These are phyloP conservation scores for Syngnathoides biaculeatus DNA, from an alignment of 2,113 vertebrate species.

Conservation along the genomic window DNA sequence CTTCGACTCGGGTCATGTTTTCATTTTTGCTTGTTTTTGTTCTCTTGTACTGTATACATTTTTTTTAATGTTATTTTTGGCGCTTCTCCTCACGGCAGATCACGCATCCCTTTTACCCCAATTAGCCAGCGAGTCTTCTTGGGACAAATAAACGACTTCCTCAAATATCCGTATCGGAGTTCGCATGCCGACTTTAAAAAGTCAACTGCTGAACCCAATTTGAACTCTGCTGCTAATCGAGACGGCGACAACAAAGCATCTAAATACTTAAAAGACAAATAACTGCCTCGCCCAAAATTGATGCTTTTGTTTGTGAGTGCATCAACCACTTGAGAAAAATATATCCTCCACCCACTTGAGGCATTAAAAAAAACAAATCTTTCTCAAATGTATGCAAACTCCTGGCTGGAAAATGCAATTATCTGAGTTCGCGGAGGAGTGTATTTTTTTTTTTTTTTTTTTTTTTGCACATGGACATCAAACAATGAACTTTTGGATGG, in stretches of 20 bases:
- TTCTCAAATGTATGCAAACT: too few species aligned
- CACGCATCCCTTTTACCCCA: neutral
- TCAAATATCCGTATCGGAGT: neutral
- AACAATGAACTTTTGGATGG: too few species aligned
- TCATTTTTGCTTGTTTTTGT: neutral
- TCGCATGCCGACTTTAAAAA: neutral
- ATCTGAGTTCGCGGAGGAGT: neutral
- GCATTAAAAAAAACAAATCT: too few species aligned
- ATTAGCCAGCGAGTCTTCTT: neutral
- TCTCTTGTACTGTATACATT: neutral
- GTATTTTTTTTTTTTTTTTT: too few species aligned
- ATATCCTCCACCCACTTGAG: too few species aligned
- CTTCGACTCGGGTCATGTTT: slow-evolving; percentile 7
- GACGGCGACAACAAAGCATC: neutral
- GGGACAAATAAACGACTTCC: neutral
- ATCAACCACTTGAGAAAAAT: too few species aligned
- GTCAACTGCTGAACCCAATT: neutral
- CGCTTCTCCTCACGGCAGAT: neutral
- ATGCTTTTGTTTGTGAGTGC: neutral
- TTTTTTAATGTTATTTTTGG: neutral
- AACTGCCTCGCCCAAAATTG: neutral
- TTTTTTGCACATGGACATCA: neutral
- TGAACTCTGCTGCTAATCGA: neutral
- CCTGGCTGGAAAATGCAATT: neutral
- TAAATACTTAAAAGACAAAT: neutral